Evolutionary conservation across 2,797 vertebrate species (phyloP).

Genomic region (Liasis olivaceus): DNA sequence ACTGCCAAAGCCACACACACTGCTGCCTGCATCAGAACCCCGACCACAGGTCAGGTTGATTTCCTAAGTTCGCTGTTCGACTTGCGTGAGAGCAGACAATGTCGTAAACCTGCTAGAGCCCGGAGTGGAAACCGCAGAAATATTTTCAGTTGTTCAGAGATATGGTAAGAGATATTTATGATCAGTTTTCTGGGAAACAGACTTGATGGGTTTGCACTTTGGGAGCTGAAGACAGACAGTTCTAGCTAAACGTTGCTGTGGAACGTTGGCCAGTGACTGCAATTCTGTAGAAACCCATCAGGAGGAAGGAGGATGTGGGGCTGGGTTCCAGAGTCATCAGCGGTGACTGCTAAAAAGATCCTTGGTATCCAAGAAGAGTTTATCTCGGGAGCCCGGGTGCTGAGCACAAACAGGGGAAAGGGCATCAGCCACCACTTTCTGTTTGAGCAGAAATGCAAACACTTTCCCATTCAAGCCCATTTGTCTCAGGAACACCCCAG

Average conservation of each 20-base stretch:
- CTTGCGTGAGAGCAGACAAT: background rate
- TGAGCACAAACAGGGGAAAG: background rate
- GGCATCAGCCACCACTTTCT: no score
- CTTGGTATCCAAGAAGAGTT: background rate
- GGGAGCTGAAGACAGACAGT: background rate
- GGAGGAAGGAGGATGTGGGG: background rate
- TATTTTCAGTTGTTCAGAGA: background rate
- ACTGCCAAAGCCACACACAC: background rate
- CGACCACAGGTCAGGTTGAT: background rate
- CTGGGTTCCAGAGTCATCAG: no score
- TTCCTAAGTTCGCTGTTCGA: background rate
- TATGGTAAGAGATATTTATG: background rate
- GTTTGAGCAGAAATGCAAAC: no score
- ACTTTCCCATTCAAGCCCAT: no score
- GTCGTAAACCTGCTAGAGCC: background rate
- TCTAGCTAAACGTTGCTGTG: background rate
- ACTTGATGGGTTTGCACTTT: no score
- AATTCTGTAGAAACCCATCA: background rate
- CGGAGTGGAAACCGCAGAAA: constrained; percentile 1
- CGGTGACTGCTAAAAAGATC: background rate
- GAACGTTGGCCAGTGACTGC: no score
- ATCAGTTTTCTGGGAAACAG: background rate
- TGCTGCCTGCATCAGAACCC: background rate
- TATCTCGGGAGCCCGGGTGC: background rate
- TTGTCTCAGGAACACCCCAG: no score